phyloP scores from a whole-genome alignment of 53 echinoderm and acorn worm genomes.

The Crossaster papposus region DNA sequence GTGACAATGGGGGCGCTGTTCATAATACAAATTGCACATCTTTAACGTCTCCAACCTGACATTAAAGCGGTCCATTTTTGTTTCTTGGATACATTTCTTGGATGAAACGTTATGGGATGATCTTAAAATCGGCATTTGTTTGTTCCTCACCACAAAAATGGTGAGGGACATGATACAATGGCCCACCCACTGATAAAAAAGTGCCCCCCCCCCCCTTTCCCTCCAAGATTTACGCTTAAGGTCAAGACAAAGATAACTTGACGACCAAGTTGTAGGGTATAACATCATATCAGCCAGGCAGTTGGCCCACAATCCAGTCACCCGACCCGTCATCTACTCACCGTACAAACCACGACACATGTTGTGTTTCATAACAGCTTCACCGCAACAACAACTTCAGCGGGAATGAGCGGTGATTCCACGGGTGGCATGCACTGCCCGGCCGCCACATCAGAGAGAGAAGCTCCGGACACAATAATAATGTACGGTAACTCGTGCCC shows the following conservation, averaged over 20 bases:
- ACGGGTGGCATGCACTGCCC: background rate
- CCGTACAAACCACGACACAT: conserved; percentile 50
- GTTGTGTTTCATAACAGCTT: conserved; percentile 33
- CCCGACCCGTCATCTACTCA: background rate
- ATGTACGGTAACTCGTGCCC: background rate
- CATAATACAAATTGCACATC: too few species aligned
- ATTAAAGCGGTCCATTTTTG: too few species aligned
- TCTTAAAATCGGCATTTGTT: too few species aligned
- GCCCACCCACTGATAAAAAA: too few species aligned
- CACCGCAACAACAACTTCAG: conserved; percentile 10
- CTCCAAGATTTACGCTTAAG: background rate
- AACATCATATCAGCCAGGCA: background rate
- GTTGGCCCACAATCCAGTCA: background rate
- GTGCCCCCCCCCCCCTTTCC: background rate
- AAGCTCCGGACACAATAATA: background rate
- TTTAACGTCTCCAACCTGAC: too few species aligned
- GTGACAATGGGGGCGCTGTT: too few species aligned
- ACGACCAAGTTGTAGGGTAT: background rate
- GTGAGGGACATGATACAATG: too few species aligned
- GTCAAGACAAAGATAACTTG: too few species aligned
- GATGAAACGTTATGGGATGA: too few species aligned
- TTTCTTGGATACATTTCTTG: too few species aligned
- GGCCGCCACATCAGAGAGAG: conserved; percentile 9
- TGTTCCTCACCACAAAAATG: too few species aligned
- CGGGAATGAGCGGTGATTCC: background rate